Evolutionary conservation across 1,140 invertebrate species (phyloP).

Genomic region (Nomia melanderi): DNA sequence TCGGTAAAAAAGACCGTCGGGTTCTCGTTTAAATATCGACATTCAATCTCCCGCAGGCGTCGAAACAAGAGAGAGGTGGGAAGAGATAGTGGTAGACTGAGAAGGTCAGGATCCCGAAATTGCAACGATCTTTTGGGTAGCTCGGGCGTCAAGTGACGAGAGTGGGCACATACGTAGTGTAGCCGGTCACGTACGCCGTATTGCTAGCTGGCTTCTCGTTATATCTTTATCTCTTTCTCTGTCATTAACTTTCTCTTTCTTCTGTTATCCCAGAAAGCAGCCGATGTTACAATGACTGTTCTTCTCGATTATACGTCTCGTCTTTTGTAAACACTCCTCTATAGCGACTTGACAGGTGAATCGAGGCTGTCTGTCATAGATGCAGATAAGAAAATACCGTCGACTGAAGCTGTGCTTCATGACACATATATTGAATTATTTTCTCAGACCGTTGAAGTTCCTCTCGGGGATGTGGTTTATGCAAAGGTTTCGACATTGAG

Average conservation of each 20-base stretch:
- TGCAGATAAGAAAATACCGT: background rate
- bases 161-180: conserved; percentile 61
- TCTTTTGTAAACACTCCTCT: conserved; percentile 2
- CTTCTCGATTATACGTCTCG: background rate
- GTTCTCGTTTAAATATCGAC: background rate
- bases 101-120: conserved; percentile 65
- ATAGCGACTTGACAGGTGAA: background rate
- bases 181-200: conserved; percentile 73
- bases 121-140: conserved; percentile 44
- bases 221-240: conserved; percentile 40
- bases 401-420: background rate
- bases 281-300: background rate
- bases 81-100: conserved; percentile 26
- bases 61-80: background rate
- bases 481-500: background rate
- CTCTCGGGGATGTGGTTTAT: background rate
- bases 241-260: conserved; percentile 41
- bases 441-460: background rate
- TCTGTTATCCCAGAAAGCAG: conserved; percentile 12
- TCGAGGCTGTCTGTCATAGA: background rate
- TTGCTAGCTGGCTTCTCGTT: conserved; percentile 18
- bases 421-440: background rate
- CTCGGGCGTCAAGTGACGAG: conserved; percentile 22
- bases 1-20: background rate
- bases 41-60: conserved; percentile 17